Evolutionary conservation across 2,797 vertebrate species (phyloP), one percentile per base, ranked within the genome.

Genomic region (Spheniscus humboldti): DNA sequence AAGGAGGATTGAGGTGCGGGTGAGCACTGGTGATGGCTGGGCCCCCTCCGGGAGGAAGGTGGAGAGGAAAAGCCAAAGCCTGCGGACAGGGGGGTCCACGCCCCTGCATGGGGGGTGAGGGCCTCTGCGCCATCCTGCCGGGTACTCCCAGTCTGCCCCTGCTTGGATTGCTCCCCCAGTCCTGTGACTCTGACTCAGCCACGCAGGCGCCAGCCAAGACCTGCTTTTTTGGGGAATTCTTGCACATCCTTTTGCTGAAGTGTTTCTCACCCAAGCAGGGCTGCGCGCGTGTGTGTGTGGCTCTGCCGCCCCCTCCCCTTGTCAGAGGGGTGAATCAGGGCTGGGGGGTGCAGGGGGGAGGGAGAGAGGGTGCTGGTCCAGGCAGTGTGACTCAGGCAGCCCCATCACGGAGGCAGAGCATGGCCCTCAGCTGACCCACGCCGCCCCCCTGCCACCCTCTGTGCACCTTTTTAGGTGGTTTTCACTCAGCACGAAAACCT

Each of bases 151-250:
- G 1, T 27, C 88, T 57, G 1, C 75, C 91, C 94, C 48, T 31
- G 92, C 88, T 87, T 94, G 96, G 95, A 90, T 94, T 25, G 2
- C 53, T 88, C 74, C 69, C 52, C 53, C 0, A 7, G 83, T 95
- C 96, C 95, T 93, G 88, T 96, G 96, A 98, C 97, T 97, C 83
- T 98, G 97, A 98, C 97, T 98, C 97, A 98, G 96, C 81, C 52
- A 12, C 31, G 77, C 88, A 67, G 92, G 90, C 73, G 50, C 72
- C 92, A 69, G 96, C 96, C 96, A 97, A 90, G 83, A 56, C 82
- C 93, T 91, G 86, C 60, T 93, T 92, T 92, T 91, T 91, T 37
- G 12, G 87, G 88, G 92, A 93, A 90, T 92, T 88, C 88, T 95
- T 78, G 91, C 78, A 55, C 87, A 53, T 75, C 73, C 83, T 60